Conservation (phyloP, 2,888 invertebrate genomes). For the Thysanoteuthis rhombus region DNA sequence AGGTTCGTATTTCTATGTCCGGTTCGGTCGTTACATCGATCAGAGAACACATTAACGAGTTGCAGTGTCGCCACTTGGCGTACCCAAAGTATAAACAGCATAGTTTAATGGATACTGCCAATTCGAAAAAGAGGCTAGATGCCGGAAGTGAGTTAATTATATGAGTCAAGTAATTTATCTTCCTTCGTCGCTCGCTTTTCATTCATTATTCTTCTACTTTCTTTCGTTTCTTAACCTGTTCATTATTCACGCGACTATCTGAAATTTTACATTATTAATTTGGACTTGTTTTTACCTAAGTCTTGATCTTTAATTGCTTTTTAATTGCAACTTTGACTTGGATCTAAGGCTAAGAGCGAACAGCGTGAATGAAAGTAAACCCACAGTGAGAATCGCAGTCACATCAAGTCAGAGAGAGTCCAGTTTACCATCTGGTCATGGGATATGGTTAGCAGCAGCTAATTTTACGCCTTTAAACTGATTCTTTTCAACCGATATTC, state of each 20-base stretch:
- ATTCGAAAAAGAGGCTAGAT: background rate
- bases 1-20: background rate
- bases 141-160: conserved; percentile 12
- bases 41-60: background rate
- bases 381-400: no score
- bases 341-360: no score
- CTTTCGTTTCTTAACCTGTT: background rate
- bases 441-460: no score
- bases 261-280: no score
- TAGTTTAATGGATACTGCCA: background rate
- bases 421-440: no score
- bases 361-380: no score
- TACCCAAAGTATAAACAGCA: background rate
- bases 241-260: background rate
- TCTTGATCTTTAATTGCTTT: no score
- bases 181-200: background rate
- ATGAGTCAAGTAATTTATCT: background rate
- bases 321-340: no score
- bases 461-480: no score
- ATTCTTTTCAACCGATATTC: no score
- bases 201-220: background rate
- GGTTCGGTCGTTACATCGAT: background rate
- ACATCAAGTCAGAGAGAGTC: no score
- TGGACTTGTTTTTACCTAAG: no score
- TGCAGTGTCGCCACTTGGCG: background rate